phyloP scores from a whole-genome alignment of 2,113 vertebrate species.

The Pipra filicauda region DNA sequence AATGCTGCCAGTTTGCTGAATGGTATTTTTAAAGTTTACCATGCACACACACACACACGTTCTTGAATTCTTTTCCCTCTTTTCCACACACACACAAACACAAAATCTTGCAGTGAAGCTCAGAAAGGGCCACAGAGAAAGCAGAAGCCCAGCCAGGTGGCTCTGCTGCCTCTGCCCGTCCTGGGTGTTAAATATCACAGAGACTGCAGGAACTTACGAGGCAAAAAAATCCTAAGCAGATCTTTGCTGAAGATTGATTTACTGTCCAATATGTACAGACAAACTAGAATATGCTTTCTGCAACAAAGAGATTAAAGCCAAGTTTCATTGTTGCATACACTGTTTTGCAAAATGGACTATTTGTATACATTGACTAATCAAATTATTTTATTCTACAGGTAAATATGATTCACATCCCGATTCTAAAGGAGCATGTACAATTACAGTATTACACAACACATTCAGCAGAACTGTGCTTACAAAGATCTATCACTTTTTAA shows the following conservation, averaged over 20 bases:
- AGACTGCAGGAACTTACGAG: background rate
- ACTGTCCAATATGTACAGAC: background rate
- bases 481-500: background rate
- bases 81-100: background rate
- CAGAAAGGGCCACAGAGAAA: background rate
- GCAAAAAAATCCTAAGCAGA: background rate
- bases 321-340: background rate
- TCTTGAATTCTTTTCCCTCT: fast-evolving
- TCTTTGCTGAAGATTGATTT: slow-evolving; percentile 12
- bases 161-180: background rate
- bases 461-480: background rate
- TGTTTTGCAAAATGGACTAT: background rate
- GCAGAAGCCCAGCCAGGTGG: background rate
- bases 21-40: fast-evolving
- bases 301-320: background rate
- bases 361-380: background rate
- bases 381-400: background rate
- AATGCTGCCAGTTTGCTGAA: background rate
- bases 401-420: slow-evolving; percentile 7
- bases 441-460: background rate
- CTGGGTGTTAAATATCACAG: background rate
- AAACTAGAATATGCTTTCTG: background rate
- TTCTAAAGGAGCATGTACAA: background rate
- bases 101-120: background rate
- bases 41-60: fast-evolving